A percentile compares a stretch with the other conserved stretches of the same genome.
Conservation (phyloP, 2,113 vertebrate species). For the Lasiurus borealis region DNA sequence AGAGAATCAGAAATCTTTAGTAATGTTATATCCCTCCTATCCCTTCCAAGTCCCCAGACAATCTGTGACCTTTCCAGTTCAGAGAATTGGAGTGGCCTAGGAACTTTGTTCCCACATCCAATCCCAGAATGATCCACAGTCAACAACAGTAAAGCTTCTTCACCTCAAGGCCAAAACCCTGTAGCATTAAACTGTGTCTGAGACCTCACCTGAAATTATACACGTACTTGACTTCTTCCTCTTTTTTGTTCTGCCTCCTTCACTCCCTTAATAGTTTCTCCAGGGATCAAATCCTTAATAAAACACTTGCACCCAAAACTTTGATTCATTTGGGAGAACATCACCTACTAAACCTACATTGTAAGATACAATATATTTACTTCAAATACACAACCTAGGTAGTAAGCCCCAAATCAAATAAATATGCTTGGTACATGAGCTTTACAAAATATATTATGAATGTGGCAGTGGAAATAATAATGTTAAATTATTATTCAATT, state of each 20-base stretch:
- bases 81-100: background rate
- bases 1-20: background rate
- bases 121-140: background rate
- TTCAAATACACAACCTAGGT: slow-evolving; percentile 32
- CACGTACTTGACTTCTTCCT: background rate
- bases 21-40: background rate
- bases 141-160: background rate
- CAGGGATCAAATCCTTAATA: slow-evolving; percentile 23
- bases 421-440: background rate
- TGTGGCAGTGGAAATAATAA: background rate
- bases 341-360: background rate
- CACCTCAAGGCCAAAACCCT: background rate
- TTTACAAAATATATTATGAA: slow-evolving; percentile 43
- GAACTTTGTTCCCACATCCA: background rate
- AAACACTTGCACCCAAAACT: slow-evolving; percentile 33
- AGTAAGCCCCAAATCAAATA: background rate
- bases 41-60: background rate
- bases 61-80: background rate
- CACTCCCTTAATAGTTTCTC: background rate
- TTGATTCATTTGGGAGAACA: background rate
- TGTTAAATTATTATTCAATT: slow-evolving; percentile 34
- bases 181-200: background rate
- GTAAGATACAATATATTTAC: background rate
- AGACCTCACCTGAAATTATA: background rate
- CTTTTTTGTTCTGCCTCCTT: background rate